A percentile compares a stretch with the other conserved stretches of the same genome.
These are phyloP conservation scores for Rhimphoctona megacephalus DNA, from an alignment of 2,888 invertebrate genomes.

Conservation along the genomic window DNA sequence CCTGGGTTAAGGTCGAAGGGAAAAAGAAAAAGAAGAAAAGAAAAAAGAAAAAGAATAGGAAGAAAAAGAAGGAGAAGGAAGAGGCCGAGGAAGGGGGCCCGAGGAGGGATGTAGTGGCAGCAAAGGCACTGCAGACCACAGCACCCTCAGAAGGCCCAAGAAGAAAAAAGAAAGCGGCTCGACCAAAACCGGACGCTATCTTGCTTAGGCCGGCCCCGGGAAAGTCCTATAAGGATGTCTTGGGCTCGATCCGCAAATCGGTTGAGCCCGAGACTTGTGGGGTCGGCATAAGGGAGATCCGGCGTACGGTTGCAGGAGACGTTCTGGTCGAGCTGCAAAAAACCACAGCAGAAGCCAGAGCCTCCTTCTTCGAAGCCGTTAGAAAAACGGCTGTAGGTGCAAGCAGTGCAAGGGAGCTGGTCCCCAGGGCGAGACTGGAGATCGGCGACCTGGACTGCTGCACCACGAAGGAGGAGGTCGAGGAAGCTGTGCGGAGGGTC, in stretches of 20 bases:
- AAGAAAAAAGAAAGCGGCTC: neutral
- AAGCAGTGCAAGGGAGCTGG: conserved; percentile 11
- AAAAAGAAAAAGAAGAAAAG: too few relatives aligned
- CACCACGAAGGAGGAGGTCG: conserved; percentile 8
- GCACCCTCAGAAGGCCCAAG: too few relatives aligned
- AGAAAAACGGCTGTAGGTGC: neutral
- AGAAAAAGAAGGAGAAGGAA: too few relatives aligned
- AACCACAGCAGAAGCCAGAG: neutral
- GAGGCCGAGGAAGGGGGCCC: too few relatives aligned
- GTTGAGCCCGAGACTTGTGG: neutral
- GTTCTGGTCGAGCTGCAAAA: conserved; percentile 37
- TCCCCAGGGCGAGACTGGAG: neutral
- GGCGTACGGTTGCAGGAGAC: conserved; percentile 16
- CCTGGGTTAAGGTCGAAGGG: too few relatives aligned
- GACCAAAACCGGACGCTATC: neutral
- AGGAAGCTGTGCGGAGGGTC: neutral
- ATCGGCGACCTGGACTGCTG: conserved; percentile 29
- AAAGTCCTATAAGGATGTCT: conserved; percentile 35
- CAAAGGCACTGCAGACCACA: too few relatives aligned
- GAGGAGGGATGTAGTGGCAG: too few relatives aligned
- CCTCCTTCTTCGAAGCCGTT: conserved; percentile 12
- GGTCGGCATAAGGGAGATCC: conserved; percentile 31
- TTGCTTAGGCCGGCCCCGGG: conserved; percentile 12
- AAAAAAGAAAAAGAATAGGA: too few relatives aligned
- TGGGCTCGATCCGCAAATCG: neutral